Base-by-base conservation (phyloP, 2,888 invertebrate genomes). In the Chaitophorus viminalis region DNA sequence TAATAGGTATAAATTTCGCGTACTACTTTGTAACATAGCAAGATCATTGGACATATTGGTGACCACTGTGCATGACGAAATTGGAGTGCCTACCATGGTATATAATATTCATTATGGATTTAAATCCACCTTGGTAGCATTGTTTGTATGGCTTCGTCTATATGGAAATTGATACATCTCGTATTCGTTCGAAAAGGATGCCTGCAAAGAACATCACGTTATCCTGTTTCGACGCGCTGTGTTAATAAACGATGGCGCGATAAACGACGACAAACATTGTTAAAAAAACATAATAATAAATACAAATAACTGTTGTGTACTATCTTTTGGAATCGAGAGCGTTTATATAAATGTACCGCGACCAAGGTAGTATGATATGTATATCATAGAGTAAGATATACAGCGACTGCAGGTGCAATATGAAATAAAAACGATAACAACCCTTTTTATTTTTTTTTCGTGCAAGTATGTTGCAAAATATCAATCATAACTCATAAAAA, bases 131-230 rank as follows among this genome's bases (percentile, higher is more conserved):
- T 11, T 46, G 14, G n/a, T 36, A 36, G n/a, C 4, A 60, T 21
- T 36, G 25, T 31, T 77, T 79, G 60, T 36, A 1, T 33, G 60
- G 78, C 60, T 79, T 79, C 78, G 18, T 79, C 36, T 65, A 36
- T 79, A 60, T 33, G 65, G 36, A 79, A 79, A 79, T n/a, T 60
- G 78, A 54, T 78, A 78, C 60, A 21, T 79, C 60, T 65, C n/a
- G n/a, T 79, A 46, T 36, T 18, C 25, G 36, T 60, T 60, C 46
- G 31, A 17, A 36, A 60, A 65, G 17, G 0, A 33, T 72, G 17
- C 17, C 8, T 33, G 21, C 18, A 33, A 18, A 5, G 21, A 60
- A n/a, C n/a, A n/a, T 21, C 60, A 25, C 6, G 25, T 60, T 60
- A 60, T 60, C 25, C 60, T 60, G 60, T 60, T 18, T 4, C 60